Evolutionary conservation across 2,888 invertebrate genomes (phyloP).

Genomic region (Cheilosia vernalis): DNA sequence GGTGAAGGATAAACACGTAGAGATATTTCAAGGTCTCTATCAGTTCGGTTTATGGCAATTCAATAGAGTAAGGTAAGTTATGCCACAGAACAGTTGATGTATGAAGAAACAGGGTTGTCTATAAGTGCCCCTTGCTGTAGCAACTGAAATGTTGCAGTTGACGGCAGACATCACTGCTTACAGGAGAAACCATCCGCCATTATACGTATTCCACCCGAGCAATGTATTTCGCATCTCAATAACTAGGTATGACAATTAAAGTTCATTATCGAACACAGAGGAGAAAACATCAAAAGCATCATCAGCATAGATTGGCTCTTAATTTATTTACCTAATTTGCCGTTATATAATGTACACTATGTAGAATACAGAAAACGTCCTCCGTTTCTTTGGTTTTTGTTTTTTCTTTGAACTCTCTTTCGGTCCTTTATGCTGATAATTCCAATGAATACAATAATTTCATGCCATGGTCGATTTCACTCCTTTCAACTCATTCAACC

Average conservation of each 20-base stretch:
- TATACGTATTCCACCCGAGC: no score
- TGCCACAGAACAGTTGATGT: not conserved
- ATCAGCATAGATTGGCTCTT: not conserved
- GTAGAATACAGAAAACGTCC: not conserved
- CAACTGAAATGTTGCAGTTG: no score
- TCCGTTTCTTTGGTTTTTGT: conserved; percentile 3
- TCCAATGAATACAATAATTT: conserved; percentile 56
- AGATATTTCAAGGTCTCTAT: not conserved
- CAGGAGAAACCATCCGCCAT: no score
- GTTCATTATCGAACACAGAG: conserved; percentile 18
- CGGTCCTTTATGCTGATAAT: conserved; percentile 24
- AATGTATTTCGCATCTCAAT: not conserved
- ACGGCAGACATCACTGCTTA: no score
- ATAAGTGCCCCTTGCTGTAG: no score
- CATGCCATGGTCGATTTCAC: conserved; percentile 56
- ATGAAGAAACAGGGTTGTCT: no score
- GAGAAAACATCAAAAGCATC: conserved; percentile 24
- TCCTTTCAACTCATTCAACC: conserved; percentile 50
- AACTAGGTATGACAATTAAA: conserved; percentile 4
- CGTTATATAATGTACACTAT: not conserved
- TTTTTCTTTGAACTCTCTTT: not conserved
- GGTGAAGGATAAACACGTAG: not conserved
- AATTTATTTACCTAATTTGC: not conserved
- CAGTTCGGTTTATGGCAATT: not conserved
- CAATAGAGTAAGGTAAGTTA: conserved; percentile 4